These are phyloP conservation scores for Pelochelys cantorii DNA, from an alignment of 2,797 vertebrate species.

Conservation along the genomic window DNA sequence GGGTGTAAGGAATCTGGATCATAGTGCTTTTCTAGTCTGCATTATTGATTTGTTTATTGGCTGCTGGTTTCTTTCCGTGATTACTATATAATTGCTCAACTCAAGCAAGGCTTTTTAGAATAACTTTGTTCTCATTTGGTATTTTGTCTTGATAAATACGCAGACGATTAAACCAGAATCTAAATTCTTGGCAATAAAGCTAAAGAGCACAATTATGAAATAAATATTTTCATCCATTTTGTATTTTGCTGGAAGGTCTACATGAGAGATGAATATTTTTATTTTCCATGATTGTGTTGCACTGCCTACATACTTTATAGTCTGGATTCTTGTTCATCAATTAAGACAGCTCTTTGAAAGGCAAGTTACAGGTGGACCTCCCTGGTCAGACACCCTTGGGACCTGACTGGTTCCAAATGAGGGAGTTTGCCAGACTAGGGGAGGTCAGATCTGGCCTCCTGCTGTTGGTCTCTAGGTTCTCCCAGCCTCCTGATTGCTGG, in stretches of 20 bases:
- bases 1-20: neutral
- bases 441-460: too few species aligned
- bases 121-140: conserved; percentile 36
- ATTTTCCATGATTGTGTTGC: conserved; percentile 3
- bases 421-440: too few species aligned
- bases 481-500: too few species aligned
- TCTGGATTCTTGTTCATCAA: conserved; percentile 21
- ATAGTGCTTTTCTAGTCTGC: conserved; percentile 7
- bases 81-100: conserved; percentile 32
- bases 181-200: neutral
- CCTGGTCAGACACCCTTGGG: too few species aligned
- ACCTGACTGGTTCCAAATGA: too few species aligned
- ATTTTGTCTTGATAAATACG: conserved; percentile 45
- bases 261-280: conserved; percentile 21
- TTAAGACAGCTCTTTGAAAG: neutral
- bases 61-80: neutral
- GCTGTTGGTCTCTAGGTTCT: too few species aligned
- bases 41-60: neutral
- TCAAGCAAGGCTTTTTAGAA: conserved; percentile 58
- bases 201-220: neutral
- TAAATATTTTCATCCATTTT: neutral
- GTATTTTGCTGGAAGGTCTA: neutral
- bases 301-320: neutral
- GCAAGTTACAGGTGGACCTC: neutral
- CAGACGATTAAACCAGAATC: neutral